Evolutionary conservation across 1,140 invertebrate genomes (phyloP).

Genomic region (Trichonephila clavata): DNA sequence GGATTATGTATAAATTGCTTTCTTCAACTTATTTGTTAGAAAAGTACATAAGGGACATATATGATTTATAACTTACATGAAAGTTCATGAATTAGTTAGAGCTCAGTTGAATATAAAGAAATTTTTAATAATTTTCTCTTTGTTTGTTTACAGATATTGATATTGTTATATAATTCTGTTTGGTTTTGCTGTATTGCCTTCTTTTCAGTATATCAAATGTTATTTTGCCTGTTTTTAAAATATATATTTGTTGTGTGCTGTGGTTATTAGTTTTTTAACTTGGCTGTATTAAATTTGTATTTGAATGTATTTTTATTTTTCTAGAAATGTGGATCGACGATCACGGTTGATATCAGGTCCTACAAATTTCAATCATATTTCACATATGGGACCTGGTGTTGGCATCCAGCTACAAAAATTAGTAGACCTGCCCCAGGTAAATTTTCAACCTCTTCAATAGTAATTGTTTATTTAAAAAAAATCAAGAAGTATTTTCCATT

Average conservation of each 20-base stretch:
- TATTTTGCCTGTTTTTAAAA: too few species aligned
- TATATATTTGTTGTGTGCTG: background rate
- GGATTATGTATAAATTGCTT: too few species aligned
- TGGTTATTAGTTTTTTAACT: background rate
- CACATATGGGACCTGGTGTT: constrained; percentile 98
- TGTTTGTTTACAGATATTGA: too few species aligned
- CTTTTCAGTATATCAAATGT: background rate
- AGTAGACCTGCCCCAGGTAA: constrained; percentile 91
- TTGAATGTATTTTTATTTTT: background rate
- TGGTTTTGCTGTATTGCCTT: background rate
- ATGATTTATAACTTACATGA: too few species aligned
- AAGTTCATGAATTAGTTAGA: too few species aligned
- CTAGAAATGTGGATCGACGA: constrained; percentile 84
- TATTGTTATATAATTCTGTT: too few species aligned
- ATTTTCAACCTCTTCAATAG: background rate
- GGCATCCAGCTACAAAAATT: constrained; percentile 96
- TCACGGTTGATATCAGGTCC: constrained; percentile 98
- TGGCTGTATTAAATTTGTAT: background rate
- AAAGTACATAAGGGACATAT: too few species aligned
- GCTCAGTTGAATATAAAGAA: too few species aligned
- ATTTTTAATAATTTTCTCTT: too few species aligned
- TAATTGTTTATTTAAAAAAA: too few species aligned
- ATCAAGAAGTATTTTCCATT: too few species aligned
- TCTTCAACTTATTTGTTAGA: too few species aligned
- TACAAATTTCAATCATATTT: constrained; percentile 99